These are phyloP conservation scores for Lepeophtheirus nordmannii DNA, from an alignment of 2,888 invertebrate genomes.

Conservation along the genomic window DNA sequence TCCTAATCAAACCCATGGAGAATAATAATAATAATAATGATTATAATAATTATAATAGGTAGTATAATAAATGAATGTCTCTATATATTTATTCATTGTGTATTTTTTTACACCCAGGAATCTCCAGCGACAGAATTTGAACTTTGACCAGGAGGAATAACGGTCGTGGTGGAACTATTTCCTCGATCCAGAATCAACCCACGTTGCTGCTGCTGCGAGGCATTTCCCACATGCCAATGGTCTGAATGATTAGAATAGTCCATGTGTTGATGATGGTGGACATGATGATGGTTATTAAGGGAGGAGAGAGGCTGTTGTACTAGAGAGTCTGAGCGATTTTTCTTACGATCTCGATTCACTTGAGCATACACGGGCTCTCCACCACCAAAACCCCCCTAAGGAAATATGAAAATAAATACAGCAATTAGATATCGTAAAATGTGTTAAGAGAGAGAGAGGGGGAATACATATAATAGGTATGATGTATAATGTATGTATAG, in stretches of 20 bases:
- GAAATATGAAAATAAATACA: not conserved
- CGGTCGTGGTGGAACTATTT: not conserved
- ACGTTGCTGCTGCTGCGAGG: not conserved
- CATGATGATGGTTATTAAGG: not conserved
- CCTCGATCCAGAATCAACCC: not conserved
- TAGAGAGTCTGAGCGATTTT: conserved; percentile 19
- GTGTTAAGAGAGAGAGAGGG: too few relatives aligned
- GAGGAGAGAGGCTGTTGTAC: conserved; percentile 20
- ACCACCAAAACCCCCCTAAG: conserved; percentile 14
- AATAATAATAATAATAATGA: too few relatives aligned
- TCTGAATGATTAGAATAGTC: conserved; percentile 25
- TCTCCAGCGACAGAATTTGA: conserved; percentile 1
- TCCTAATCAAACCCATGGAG: too few relatives aligned
- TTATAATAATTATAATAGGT: too few relatives aligned
- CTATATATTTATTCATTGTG: not conserved
- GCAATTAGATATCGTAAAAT: too few relatives aligned
- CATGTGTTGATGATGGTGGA: conserved; percentile 16
- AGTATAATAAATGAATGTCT: too few relatives aligned
- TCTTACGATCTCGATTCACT: conserved; percentile 48
- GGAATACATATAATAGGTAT: too few relatives aligned
- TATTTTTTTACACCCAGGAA: not conserved
- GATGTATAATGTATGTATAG: too few relatives aligned
- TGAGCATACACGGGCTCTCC: conserved; percentile 50
- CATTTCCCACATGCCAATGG: conserved; percentile 24
- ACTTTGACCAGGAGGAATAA: conserved; percentile 1